These are phyloP conservation scores for Drosophila gaucha DNA, from an alignment of 2,888 invertebrate genomes.

Conservation along the genomic window DNA sequence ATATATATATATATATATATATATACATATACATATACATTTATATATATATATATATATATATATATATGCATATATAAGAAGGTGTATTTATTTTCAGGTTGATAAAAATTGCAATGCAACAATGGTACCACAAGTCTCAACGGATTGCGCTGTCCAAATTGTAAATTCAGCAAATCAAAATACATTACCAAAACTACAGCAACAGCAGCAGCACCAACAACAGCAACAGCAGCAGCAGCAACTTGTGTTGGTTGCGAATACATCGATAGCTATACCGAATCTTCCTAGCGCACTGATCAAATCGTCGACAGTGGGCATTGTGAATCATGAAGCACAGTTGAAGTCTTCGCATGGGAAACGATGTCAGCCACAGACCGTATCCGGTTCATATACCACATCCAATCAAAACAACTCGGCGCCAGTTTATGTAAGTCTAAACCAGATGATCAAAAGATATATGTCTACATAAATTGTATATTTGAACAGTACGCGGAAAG, in stretches of 20 bases:
- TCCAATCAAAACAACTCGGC: slow-evolving; percentile 76
- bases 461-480: not conserved
- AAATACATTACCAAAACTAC: slow-evolving; percentile 63
- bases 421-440: slow-evolving; percentile 71
- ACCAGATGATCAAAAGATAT: not conserved
- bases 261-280: slow-evolving; percentile 44
- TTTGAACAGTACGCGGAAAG: slow-evolving; percentile 58
- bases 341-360: slow-evolving; percentile 45
- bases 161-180: slow-evolving; percentile 76
- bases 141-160: slow-evolving; percentile 62
- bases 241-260: slow-evolving; percentile 47
- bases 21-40: not conserved
- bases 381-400: slow-evolving; percentile 31
- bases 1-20: no score
- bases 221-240: slow-evolving; percentile 47
- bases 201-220: slow-evolving; percentile 26
- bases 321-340: slow-evolving; percentile 42
- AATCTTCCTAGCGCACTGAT: slow-evolving; percentile 58
- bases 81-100: slow-evolving; percentile 36
- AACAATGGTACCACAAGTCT: slow-evolving; percentile 82
- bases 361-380: slow-evolving; percentile 39
- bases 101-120: slow-evolving; percentile 90
- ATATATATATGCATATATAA: not conserved
- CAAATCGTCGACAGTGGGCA: slow-evolving; percentile 60
- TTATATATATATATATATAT: not conserved